Percentiles rank a stretch among this genome's conserved stretches.
These are phyloP conservation scores for Apis dorsata DNA, from an alignment of 1,140 invertebrate species.

Conservation along the genomic window DNA sequence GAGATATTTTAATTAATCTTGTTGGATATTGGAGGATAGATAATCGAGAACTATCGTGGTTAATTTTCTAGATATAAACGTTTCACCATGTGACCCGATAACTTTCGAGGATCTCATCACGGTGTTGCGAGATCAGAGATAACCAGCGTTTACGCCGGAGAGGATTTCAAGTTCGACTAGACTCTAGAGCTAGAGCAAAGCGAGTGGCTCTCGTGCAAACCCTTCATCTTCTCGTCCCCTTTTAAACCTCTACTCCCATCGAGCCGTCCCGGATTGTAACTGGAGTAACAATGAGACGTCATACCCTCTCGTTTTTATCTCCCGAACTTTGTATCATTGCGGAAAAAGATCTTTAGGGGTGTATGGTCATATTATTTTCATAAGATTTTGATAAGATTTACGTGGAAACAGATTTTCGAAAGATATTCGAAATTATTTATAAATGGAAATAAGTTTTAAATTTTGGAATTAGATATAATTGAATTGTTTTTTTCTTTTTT, in stretches of 20 bases:
- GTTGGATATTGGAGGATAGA: neutral
- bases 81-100: conserved; percentile 30
- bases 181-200: conserved; percentile 28
- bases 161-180: conserved; percentile 55
- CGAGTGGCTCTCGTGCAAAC: conserved; percentile 60
- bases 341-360: too few relatives aligned
- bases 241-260: conserved; percentile 13
- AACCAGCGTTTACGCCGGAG: conserved; percentile 62
- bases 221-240: conserved; percentile 8
- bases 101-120: conserved; percentile 54
- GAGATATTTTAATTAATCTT: conserved; percentile 14
- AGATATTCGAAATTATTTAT: too few relatives aligned
- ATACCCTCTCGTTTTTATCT: conserved; percentile 29
- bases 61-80: conserved; percentile 5
- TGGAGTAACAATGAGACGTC: conserved; percentile 51
- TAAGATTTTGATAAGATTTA: neutral
- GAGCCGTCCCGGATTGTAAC: conserved; percentile 53
- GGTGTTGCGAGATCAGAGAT: conserved; percentile 61
- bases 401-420: too few relatives aligned
- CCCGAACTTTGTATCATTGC: conserved; percentile 53
- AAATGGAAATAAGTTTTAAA: too few relatives aligned
- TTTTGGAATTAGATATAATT: too few relatives aligned
- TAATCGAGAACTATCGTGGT: neutral
- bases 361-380: neutral
- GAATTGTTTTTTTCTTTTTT: too few relatives aligned